These are phyloP conservation scores for Andricus grossulariae DNA, from an alignment of 1,140 invertebrate genomes.

Conservation along the genomic window DNA sequence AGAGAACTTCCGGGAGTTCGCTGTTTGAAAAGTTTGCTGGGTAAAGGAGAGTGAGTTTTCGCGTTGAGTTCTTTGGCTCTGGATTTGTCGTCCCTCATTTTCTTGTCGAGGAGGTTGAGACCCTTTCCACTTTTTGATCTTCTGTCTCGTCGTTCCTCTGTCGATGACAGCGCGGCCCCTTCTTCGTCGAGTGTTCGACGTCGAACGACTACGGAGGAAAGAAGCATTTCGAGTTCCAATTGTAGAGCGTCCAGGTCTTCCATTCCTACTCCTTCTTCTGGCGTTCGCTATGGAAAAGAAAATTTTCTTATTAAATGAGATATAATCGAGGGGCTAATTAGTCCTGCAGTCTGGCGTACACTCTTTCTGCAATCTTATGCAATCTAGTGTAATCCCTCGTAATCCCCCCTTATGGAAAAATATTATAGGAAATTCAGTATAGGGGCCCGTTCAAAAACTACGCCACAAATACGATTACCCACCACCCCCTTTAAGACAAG, in stretches of 20 bases:
- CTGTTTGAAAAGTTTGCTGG: constrained; percentile 69
- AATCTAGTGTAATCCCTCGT: too few relatives aligned
- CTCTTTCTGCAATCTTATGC: too few relatives aligned
- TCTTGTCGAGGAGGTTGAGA: constrained; percentile 74
- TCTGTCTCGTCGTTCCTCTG: constrained; percentile 82
- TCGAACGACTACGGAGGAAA: constrained; percentile 88
- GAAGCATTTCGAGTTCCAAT: constrained; percentile 89
- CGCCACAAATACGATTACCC: too few relatives aligned
- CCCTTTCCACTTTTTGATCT: constrained; percentile 78
- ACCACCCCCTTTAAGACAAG: too few relatives aligned
- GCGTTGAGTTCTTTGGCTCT: constrained; percentile 71
- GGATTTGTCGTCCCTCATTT: constrained; percentile 76
- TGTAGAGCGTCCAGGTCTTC: constrained; percentile 92
- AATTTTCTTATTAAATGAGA: background rate
- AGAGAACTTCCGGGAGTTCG: constrained; percentile 68
- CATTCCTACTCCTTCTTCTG: constrained; percentile 82
- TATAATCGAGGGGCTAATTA: too few relatives aligned
- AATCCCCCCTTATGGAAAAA: too few relatives aligned
- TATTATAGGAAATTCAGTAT: too few relatives aligned
- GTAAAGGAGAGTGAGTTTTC: constrained; percentile 67
- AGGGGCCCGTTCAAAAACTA: too few relatives aligned
- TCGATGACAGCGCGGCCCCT: constrained; percentile 82
- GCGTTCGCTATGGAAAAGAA: constrained; percentile 60
- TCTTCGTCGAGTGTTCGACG: constrained; percentile 86
- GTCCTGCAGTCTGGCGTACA: too few relatives aligned